A percentile compares a stretch with the other conserved stretches of the same genome.
These are phyloP conservation scores for Peromyscus maniculatus DNA, from an alignment of 2,113 vertebrate genomes.

Conservation along the genomic window DNA sequence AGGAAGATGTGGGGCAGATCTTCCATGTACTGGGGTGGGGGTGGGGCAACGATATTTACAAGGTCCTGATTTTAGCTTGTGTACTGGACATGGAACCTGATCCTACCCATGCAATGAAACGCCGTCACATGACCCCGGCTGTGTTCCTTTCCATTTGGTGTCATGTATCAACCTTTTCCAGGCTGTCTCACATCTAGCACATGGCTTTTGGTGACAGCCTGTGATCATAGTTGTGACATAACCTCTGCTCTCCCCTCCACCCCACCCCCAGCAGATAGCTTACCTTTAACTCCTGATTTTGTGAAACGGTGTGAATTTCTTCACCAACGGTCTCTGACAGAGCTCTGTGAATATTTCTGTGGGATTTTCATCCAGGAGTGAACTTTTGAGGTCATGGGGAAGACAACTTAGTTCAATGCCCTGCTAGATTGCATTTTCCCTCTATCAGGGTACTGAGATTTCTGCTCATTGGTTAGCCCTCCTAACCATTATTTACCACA, in stretches of 20 bases:
- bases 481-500: neutral
- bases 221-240: neutral
- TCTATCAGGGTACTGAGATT: neutral
- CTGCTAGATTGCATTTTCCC: neutral
- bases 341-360: neutral
- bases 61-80: neutral
- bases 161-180: neutral
- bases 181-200: neutral
- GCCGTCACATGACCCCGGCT: neutral
- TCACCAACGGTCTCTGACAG: neutral
- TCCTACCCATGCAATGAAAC: neutral
- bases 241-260: neutral
- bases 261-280: neutral
- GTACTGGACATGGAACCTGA: neutral
- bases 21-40: neutral
- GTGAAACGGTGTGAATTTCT: neutral
- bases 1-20: neutral
- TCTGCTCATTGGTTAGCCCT: neutral
- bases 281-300: neutral
- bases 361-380: neutral
- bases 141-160: neutral
- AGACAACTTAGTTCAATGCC: neutral
- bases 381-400: constrained; percentile 23
- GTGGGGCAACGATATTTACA: neutral
- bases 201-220: neutral